Base-by-base conservation (phyloP, 1,140 invertebrate genomes). In the Papilio xuthus region DNA sequence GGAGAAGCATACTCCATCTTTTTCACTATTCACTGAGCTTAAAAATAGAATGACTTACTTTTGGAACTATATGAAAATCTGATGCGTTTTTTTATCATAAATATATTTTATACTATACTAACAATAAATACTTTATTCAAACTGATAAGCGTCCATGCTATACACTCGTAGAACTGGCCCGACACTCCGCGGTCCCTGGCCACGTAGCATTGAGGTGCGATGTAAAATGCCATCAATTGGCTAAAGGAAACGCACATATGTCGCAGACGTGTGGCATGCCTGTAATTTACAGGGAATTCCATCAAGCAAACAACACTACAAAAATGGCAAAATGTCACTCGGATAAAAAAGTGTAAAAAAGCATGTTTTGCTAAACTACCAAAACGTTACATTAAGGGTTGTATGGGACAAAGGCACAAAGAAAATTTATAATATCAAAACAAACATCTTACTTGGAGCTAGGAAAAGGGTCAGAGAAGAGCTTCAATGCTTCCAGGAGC, bases 401-500 rank as follows among this genome's bases (percentile, higher is more conserved):
- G n/a, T n/a, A n/a, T n/a, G n/a, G n/a, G n/a, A n/a, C n/a, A n/a
- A n/a, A n/a, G 13, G 13, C 6, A 71, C 28, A 71, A 37, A 37
- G 8, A 72, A 42, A 72, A 47, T 15, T 72, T 8, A 9, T 41
- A 32, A 2, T 74, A 50, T 77, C 78, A 53, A 50, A 50, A 79
- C 32, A 18, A 67, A 67, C 12, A 78, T 60, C 4, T 82, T 80
- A 91, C 90, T 80, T 84, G 9, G 85, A 79, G 20, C 80, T 82
- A 3, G 90, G 89, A 71, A 94, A 87, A 1, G 94, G 94, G 50
- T 95, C 89, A 15, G 83, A 80, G 44, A 95, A 88, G 12, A 95
- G 89, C 81, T 94, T 93, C 81, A 94, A 90, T 9, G 95, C 95
- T 82, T 95, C 90, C 2, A 94, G 89, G 32, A 95, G 82, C 69